phyloP scores from a whole-genome alignment of 1,140 invertebrate species.

The Drosophila micromelanica region DNA sequence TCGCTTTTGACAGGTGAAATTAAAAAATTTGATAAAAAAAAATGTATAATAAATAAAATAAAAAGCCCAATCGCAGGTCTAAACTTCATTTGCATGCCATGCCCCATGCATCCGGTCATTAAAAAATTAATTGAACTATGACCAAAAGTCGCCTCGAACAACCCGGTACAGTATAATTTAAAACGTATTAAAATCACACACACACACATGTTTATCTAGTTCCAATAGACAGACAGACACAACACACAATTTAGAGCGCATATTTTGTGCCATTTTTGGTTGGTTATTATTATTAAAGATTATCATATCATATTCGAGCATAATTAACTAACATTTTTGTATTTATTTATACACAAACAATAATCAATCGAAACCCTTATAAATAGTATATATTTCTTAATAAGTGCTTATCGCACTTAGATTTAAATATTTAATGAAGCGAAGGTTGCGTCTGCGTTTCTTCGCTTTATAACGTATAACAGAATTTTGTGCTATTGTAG shows the following conservation, averaged over 20 bases:
- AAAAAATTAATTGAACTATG: slow-evolving; percentile 75
- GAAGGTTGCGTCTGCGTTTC: slow-evolving; percentile 30
- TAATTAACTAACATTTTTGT: slow-evolving; percentile 17
- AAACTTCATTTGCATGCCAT: slow-evolving; percentile 67
- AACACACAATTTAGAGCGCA: slow-evolving; percentile 29
- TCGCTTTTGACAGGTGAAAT: slow-evolving; percentile 27
- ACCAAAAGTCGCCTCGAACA: slow-evolving; percentile 53
- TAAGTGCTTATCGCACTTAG: slow-evolving; percentile 45
- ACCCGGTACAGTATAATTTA: slow-evolving; percentile 75
- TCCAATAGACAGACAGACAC: slow-evolving; percentile 33
- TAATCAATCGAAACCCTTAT: neutral
- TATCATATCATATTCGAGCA: slow-evolving; percentile 15
- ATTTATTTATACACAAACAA: slow-evolving; percentile 1
- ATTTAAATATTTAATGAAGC: slow-evolving; percentile 73
- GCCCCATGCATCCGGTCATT: slow-evolving; percentile 63
- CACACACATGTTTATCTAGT: slow-evolving; percentile 27
- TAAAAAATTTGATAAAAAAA: slow-evolving; percentile 6
- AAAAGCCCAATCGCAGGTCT: slow-evolving; percentile 11
- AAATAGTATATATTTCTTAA: slow-evolving; percentile 13
- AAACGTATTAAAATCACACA: slow-evolving; percentile 72
- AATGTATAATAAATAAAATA: slow-evolving; percentile 26
- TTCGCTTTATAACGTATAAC: slow-evolving; percentile 6
- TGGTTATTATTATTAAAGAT: slow-evolving; percentile 5
- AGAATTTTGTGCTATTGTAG: slow-evolving; percentile 15
- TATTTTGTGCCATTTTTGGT: slow-evolving; percentile 52